phyloP scores from a whole-genome alignment of 37 sponge, comb jelly and placozoan species.

The Axinella damicornis region DNA sequence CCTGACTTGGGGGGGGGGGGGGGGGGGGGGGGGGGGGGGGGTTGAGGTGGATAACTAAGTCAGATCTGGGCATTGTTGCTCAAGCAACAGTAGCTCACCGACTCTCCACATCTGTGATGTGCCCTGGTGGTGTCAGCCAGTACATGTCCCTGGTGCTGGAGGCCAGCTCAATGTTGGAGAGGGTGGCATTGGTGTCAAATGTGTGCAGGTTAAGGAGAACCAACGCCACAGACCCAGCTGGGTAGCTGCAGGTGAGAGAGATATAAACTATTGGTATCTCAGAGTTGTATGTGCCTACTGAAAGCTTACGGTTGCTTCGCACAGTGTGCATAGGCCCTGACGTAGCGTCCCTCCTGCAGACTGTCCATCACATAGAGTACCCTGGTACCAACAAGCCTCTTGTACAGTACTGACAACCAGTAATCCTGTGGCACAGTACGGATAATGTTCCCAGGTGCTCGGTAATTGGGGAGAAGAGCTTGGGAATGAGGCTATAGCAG shows the following conservation, averaged over 20 bases:
- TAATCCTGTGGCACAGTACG: constrained; percentile 58
- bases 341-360: background rate
- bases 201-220: constrained; percentile 23
- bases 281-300: too few relatives aligned
- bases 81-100: too few relatives aligned
- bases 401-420: constrained; percentile 57
- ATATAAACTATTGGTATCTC: too few relatives aligned
- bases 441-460: too few relatives aligned
- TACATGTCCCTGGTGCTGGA: constrained; percentile 28
- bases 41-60: too few relatives aligned
- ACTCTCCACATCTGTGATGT: background rate
- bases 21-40: too few relatives aligned
- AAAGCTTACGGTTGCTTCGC: constrained; percentile 30
- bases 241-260: background rate
- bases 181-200: background rate
- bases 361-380: constrained; percentile 28
- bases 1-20: background rate
- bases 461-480: too few relatives aligned
- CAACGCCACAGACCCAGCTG: constrained; percentile 31
- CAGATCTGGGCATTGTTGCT: too few relatives aligned
- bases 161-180: constrained; percentile 4
- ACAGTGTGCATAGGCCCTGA: constrained; percentile 68
- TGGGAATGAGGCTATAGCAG: too few relatives aligned
- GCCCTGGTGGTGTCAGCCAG: constrained; percentile 40
- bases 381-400: constrained; percentile 50